Evolutionary conservation across 2,113 vertebrate genomes (phyloP).

Genomic region (Xiphophorus couchianus): DNA sequence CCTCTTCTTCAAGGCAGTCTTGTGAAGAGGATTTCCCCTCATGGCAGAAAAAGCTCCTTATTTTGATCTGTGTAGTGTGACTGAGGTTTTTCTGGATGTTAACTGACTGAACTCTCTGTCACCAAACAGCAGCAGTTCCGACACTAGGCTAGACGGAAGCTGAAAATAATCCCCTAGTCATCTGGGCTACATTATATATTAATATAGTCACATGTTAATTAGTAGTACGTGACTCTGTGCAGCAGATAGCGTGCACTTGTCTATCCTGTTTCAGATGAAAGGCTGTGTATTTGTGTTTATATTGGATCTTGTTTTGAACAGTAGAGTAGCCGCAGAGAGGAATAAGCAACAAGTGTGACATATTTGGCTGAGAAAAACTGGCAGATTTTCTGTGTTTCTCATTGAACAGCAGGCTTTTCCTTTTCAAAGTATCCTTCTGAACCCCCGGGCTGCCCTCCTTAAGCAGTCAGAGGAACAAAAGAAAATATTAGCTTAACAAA

Average conservation of each 20-base stretch:
- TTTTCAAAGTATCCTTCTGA: conserved; percentile 28
- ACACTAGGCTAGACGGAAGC: conserved; percentile 9
- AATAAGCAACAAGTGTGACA: conserved; percentile 22
- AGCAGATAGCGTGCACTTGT: conserved; percentile 11
- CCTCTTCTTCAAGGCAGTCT: conserved; percentile 24
- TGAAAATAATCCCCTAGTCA: conserved; percentile 13
- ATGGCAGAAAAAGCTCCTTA: conserved; percentile 67
- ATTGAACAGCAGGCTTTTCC: conserved; percentile 15
- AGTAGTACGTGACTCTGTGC: conserved; percentile 19
- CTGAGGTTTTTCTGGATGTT: conserved; percentile 27
- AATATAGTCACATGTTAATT: background rate
- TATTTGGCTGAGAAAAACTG: conserved; percentile 12
- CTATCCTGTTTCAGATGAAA: conserved; percentile 33
- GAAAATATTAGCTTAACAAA: background rate
- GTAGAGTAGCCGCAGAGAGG: conserved; percentile 30
- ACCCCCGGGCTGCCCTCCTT: conserved; percentile 12
- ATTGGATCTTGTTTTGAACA: conserved; percentile 35
- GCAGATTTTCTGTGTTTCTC: conserved; percentile 7
- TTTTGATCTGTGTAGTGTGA: conserved; percentile 70
- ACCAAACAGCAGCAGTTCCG: conserved; percentile 5
- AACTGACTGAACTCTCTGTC: conserved; percentile 30
- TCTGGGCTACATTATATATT: conserved; percentile 5
- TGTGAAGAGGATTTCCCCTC: conserved; percentile 48
- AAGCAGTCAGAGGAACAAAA: conserved; percentile 34
- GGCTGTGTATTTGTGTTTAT: conserved; percentile 17